Conservation (phyloP, 2,113 vertebrate species). For the Lamprotornis superbus region DNA sequence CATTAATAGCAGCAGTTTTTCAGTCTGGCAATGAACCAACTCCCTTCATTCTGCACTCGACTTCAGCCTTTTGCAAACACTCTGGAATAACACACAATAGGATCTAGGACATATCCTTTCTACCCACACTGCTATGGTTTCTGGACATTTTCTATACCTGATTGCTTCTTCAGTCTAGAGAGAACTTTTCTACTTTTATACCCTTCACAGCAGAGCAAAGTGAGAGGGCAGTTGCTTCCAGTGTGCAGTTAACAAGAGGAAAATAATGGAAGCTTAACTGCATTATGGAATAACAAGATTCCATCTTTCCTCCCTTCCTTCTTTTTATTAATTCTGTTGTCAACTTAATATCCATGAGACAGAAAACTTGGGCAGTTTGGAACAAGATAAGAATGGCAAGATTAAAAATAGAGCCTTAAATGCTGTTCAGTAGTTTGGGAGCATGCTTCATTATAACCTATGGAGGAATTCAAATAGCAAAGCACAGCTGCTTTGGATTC, state of each 20-base stretch:
- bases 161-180: neutral
- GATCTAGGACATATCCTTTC: neutral
- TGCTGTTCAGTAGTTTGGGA: neutral
- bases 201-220: neutral
- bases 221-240: neutral
- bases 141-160: neutral
- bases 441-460: neutral
- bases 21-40: neutral
- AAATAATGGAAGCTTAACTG: neutral
- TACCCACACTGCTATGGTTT: neutral
- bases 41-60: neutral
- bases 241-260: neutral
- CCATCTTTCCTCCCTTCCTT: neutral
- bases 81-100: neutral
- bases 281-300: neutral
- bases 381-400: neutral
- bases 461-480: slow-evolving; percentile 1
- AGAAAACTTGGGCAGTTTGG: neutral
- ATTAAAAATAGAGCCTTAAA: slow-evolving; percentile 13
- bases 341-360: neutral
- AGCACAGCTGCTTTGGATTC: slow-evolving; percentile 49
- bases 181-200: neutral
- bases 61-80: neutral
- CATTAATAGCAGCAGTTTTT: neutral
- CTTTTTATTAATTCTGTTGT: slow-evolving; percentile 1